phyloP scores from a whole-genome alignment of 2,113 vertebrate species.

The Chaetorhynchus papuensis region DNA sequence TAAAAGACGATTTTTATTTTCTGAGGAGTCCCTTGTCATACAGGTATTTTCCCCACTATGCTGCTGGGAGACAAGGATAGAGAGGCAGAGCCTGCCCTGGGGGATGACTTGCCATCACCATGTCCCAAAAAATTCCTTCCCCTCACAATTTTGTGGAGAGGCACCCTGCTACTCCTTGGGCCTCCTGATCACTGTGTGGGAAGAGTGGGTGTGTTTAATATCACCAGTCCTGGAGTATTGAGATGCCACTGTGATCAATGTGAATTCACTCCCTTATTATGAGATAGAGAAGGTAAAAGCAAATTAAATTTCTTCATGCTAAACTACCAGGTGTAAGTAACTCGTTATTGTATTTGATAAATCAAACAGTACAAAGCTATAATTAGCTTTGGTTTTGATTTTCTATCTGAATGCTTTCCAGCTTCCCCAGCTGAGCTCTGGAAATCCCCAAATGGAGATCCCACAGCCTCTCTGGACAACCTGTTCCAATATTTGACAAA shows the following conservation, averaged over 20 bases:
- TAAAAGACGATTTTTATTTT: background rate
- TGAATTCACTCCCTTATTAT: background rate
- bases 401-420: background rate
- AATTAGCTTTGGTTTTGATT: background rate
- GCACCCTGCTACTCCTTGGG: background rate
- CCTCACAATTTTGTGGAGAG: rapidly evolving
- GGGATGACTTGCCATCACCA: background rate
- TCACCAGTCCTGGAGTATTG: background rate
- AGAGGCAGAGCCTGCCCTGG: background rate
- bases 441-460: background rate
- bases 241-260: background rate
- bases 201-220: background rate
- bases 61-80: background rate
- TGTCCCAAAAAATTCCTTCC: background rate
- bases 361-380: background rate
- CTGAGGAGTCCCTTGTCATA: background rate
- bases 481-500: background rate
- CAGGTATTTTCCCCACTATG: background rate
- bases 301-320: background rate
- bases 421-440: background rate
- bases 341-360: background rate
- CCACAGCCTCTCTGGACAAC: background rate
- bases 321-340: background rate
- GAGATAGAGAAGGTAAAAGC: background rate
- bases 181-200: background rate